Evolutionary conservation across 2,888 invertebrate species (phyloP).

Genomic region (Temnothorax ravouxi): DNA sequence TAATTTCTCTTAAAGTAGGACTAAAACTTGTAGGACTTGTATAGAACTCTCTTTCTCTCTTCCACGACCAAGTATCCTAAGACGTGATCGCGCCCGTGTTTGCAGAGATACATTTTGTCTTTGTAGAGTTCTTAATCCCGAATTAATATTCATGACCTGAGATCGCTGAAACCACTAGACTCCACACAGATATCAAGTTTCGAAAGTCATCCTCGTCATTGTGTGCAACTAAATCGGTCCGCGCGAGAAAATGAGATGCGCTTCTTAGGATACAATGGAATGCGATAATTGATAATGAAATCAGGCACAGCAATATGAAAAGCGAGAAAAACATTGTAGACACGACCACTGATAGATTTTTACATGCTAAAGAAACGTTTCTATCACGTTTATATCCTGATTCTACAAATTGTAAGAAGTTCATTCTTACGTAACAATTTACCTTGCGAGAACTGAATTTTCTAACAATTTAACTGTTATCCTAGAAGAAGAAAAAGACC

Average conservation of each 20-base stretch:
- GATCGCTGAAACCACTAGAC: neutral
- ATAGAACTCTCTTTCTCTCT: slow-evolving; percentile 38
- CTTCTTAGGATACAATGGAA: neutral
- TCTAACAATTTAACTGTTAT: slow-evolving; percentile 23
- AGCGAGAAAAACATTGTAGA: neutral
- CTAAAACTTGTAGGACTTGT: slow-evolving; percentile 47
- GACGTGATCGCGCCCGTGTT: slow-evolving; percentile 49
- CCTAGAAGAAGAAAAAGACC: slow-evolving; percentile 6
- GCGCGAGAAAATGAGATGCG: slow-evolving; percentile 10
- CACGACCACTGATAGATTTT: slow-evolving; percentile 4
- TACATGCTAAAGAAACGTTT: neutral
- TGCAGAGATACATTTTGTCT: slow-evolving; percentile 60
- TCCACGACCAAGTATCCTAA: slow-evolving; percentile 70
- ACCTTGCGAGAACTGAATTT: slow-evolving; percentile 32
- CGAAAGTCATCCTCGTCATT: slow-evolving; percentile 34
- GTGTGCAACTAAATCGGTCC: neutral
- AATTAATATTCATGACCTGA: slow-evolving; percentile 54
- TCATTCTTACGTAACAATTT: slow-evolving; percentile 14
- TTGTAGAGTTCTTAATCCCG: slow-evolving; percentile 53
- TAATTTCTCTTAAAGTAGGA: slow-evolving; percentile 61
- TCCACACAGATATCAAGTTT: slow-evolving; percentile 29
- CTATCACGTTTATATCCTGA: slow-evolving; percentile 8
- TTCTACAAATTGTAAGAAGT: slow-evolving; percentile 1
- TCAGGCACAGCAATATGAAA: neutral
- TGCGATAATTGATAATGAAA: neutral